Evolutionary conservation across 2,888 invertebrate species (phyloP), one percentile per base, ranked within the genome.

Genomic region (Cactoblastis cactorum): DNA sequence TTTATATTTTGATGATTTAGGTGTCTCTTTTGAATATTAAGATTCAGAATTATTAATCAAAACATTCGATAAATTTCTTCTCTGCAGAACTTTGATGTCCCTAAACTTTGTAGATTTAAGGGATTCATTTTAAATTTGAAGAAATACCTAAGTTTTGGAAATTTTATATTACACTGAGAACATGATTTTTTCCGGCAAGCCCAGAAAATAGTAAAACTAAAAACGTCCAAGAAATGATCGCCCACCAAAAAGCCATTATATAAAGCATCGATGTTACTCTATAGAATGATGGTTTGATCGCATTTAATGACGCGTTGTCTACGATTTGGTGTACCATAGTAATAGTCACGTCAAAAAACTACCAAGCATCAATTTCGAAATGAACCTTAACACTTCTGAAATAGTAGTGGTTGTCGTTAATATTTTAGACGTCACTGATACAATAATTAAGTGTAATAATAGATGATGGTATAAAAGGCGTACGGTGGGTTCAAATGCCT

Each of bases 401-500:
- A 43, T 43, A 43, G 17, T 17, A 17, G 28, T 15, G 6, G 17
- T 17, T 15, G 4, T 41, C 14, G 9, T 38, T 18, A 8, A 12
- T 15, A 5, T 15, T 43, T 43, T 32, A 28, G 43, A 43, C 28
- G 43, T 17, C 1, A 28, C 12, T 12, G 61, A 71, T 61, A 53
- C 58, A 70, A 63, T 74, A 78, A 83, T 83, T 83, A 83, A 77
- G 54, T 71, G 52, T 82, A 83, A 83, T 83, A 74, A 75, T 68
- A 70, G 64, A 67, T 77, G 77, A 83, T 79, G 64, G 67, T 48
- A 56, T 56, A 55, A 59, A 61, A 69, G 69, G 28, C 41, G 3
- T 43, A 28, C 28, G 28, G 43, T 17, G 64, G 65, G 65, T 67
- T 64, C 59, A 41, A 51, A 37, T 51, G 59, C 63, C 61, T 49